phyloP scores from a whole-genome alignment of 2,888 invertebrate genomes.

The Sarcophaga subvicina region DNA sequence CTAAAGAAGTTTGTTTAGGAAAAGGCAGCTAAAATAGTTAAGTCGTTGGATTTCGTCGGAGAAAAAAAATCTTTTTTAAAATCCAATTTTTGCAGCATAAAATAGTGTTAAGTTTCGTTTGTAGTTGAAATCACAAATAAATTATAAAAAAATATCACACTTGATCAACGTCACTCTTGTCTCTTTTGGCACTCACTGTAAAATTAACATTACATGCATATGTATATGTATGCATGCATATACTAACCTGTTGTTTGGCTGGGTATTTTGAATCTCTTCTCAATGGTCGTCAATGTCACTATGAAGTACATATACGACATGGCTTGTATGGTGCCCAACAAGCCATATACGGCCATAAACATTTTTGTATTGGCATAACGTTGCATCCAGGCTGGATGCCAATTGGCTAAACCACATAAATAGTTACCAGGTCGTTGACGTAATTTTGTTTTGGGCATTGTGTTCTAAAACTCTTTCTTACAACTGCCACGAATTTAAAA shows the following conservation, averaged over 20 bases:
- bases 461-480: neutral
- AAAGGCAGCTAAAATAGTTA: too few relatives aligned
- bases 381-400: slow-evolving; percentile 85
- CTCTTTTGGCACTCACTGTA: neutral
- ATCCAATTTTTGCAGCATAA: too few relatives aligned
- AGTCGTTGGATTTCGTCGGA: too few relatives aligned
- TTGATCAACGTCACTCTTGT: too few relatives aligned
- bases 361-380: slow-evolving; percentile 84
- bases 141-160: too few relatives aligned
- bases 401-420: slow-evolving; percentile 83
- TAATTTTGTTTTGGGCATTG: slow-evolving; percentile 66
- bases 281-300: slow-evolving; percentile 86
- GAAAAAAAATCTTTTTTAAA: too few relatives aligned
- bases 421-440: slow-evolving; percentile 72
- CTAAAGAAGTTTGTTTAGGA: too few relatives aligned
- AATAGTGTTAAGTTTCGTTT: too few relatives aligned
- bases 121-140: too few relatives aligned
- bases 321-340: slow-evolving; percentile 86
- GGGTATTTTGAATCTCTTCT: slow-evolving; percentile 87
- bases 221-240: too few relatives aligned
- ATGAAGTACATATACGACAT: slow-evolving; percentile 86
- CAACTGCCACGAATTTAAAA: neutral
- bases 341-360: slow-evolving; percentile 85
- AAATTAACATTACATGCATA: neutral
- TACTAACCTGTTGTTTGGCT: slow-evolving; percentile 86